Conservation (phyloP, 35 echinoderm and acorn worm species). For the Heliocidaris erythrogramma region DNA sequence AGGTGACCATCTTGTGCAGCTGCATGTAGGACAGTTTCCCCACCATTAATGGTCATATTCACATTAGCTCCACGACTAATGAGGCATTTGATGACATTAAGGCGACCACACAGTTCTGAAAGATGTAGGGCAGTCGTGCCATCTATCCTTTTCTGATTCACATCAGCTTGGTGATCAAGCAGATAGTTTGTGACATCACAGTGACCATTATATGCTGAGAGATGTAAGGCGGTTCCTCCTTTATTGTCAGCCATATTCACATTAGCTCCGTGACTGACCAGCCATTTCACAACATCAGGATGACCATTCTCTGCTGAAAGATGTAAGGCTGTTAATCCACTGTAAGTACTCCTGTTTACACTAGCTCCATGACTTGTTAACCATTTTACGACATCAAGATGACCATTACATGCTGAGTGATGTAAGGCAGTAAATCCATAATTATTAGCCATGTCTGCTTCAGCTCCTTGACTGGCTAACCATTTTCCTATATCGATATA, state of each 20-base stretch:
- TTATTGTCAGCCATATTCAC: not conserved
- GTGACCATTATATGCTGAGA: not conserved
- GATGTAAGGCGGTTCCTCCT: not conserved
- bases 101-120: too few species aligned
- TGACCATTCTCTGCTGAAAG: not conserved
- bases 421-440: not conserved
- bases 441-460: not conserved
- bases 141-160: not conserved
- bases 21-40: not conserved
- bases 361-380: not conserved
- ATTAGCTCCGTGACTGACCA: not conserved
- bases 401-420: not conserved
- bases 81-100: too few species aligned
- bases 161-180: not conserved
- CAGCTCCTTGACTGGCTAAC: not conserved
- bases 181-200: not conserved
- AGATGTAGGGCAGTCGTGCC: too few species aligned
- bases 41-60: too few species aligned
- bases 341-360: not conserved
- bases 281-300: not conserved
- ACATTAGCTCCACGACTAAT: too few species aligned
- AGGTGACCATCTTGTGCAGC: too few species aligned
- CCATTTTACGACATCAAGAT: not conserved
- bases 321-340: not conserved
- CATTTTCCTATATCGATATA: too few species aligned